These are phyloP conservation scores for Sesia bembeciformis DNA, from an alignment of 2,888 invertebrate genomes.

Conservation along the genomic window DNA sequence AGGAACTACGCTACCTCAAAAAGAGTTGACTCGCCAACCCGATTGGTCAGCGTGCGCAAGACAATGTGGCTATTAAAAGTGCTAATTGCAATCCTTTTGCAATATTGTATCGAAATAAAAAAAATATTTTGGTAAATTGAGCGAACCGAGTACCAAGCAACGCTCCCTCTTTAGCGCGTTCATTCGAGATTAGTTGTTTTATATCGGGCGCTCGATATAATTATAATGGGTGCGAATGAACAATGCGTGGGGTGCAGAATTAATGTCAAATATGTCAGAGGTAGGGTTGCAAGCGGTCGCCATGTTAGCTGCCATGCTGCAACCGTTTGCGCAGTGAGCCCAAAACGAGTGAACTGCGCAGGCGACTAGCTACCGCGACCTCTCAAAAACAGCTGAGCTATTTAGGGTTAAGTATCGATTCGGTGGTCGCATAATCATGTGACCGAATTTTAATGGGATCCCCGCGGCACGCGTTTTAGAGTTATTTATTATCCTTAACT, in stretches of 20 bases:
- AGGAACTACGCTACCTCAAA: too few relatives aligned
- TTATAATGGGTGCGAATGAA: conserved; percentile 43
- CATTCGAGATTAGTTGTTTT: conserved; percentile 19
- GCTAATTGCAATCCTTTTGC: too few relatives aligned
- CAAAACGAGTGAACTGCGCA: conserved; percentile 36
- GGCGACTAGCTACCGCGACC: conserved; percentile 30
- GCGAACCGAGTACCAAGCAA: neutral
- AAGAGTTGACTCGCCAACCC: too few relatives aligned
- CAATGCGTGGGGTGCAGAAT: conserved; percentile 36
- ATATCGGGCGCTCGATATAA: conserved; percentile 22
- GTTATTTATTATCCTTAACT: too few relatives aligned
- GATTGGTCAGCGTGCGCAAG: too few relatives aligned
- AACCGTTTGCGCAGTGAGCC: conserved; percentile 34
- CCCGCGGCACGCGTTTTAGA: neutral
- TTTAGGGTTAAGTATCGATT: conserved; percentile 12
- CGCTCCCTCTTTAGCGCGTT: neutral
- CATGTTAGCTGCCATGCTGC: conserved; percentile 12
- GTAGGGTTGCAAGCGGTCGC: conserved; percentile 27
- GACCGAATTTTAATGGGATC: neutral
- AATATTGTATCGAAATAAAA: too few relatives aligned
- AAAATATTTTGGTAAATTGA: neutral
- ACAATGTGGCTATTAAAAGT: too few relatives aligned
- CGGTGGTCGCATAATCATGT: neutral
- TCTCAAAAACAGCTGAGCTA: conserved; percentile 25
- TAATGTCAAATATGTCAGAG: conserved; percentile 35